Base-by-base conservation (phyloP, 2,888 invertebrate species). In the Alloscopus bannaensis region DNA sequence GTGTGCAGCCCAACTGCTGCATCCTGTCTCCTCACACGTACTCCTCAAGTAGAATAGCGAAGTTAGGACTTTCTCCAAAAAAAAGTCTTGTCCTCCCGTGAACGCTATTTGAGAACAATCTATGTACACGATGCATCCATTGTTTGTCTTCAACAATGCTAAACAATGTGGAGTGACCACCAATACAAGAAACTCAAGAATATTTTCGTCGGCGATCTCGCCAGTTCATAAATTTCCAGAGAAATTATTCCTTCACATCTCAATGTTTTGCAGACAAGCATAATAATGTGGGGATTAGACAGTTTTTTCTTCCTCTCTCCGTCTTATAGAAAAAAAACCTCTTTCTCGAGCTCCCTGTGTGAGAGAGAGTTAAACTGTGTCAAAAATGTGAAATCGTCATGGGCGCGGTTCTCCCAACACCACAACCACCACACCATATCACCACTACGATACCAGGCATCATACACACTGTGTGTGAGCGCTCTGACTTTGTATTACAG, bases 11-110 rank as follows among this genome's bases (percentile, higher is more conserved):
- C 70, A 84, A 86, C 83, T 86, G 84, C 85, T 86, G 86, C 86
- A 86, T 86, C 86, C 86, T 83, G 84, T 85, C 85, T 82, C 65
- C 81, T 77, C 80, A 83, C 85, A 83, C 86, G 64, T 77, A 84
- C 84, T 84, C 82, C 83, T 84, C 83, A 83, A 82, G 81, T 84
- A 86, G 84, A 86, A 86, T 83, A 83, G 84, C 84, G 84, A 86
- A 84, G 84, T 83, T 36, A 36, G 47, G 2, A 11, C 4, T 29
- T 36, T 36, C 36, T 8, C 36, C 13, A 6, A 13, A 13, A 13
- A 36, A 36, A 36, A 36, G 36, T 13, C 6, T 36, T 36, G 36
- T 8, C 22, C 42, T 42, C n/a, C 18, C 62, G 18, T n/a, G 11
- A 55, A n/a, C n/a, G n/a, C n/a, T n/a, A n/a, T n/a, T 22, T 22